Evolutionary conservation across 2,797 vertebrate genomes (phyloP), one percentile per base, ranked within the genome.

Genomic region (Huso huso): DNA sequence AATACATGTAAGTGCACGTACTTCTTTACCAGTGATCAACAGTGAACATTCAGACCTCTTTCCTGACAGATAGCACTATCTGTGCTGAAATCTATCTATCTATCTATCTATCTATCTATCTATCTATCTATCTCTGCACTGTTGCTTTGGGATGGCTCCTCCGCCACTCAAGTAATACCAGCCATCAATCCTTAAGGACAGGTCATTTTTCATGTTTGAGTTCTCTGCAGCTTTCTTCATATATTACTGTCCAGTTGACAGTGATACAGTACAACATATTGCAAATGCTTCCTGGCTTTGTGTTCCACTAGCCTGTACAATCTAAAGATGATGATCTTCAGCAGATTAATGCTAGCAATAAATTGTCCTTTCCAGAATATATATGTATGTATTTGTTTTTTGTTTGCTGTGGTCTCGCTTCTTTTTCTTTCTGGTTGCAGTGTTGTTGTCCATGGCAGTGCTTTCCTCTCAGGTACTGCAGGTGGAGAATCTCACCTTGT

Each of bases 151-250:
- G 23, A 53, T 51, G 68, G 61, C 58, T 51, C 61, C 10, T 48
- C 66, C 57, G 66, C 66, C 57, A 68, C 55, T 67, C 58, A 68
- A 57, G 62, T 23, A 69, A 69, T 37, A 60, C 49, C n/a, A 49
- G 59, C 65, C 59, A 74, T 74, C 55, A 74, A 74, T 74, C 72
- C 48, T 68, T 62, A 59, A 63, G 49, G 59, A 61, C 37, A 8
- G 60, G 9, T 63, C 53, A 71, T 71, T 69, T 69, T 61, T 67
- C 70, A 68, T 53, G 18, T 66, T 65, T 61, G 62, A 23, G 51
- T 60, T 65, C 66, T 52, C 13, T 61, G 62, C 11, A 10, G 57
- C 59, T 51, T 62, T 67, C 61, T 67, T 63, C 65, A 67, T 62
- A 69, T 49, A 63, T 69, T 67, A 69, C 62, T 57, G 55, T 50